Conservation (phyloP, 2,113 vertebrate genomes). For the Zosterops pallidus region DNA sequence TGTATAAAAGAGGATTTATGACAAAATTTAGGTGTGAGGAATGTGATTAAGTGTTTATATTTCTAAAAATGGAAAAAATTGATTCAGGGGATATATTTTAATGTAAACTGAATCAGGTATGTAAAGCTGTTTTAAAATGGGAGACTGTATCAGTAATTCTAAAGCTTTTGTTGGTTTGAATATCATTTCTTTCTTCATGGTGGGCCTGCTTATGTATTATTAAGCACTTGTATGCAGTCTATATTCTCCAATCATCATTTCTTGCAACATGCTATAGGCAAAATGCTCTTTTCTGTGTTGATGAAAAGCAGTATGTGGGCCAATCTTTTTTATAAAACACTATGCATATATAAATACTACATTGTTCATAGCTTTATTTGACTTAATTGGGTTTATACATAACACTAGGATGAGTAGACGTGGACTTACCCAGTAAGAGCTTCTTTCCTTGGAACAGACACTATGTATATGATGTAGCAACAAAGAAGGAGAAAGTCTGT, state of each 20-base stretch:
- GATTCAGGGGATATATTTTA: constrained; percentile 93
- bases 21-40: constrained; percentile 91
- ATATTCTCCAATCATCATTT: constrained; percentile 88
- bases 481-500: constrained; percentile 88
- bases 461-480: constrained; percentile 92
- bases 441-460: constrained; percentile 90
- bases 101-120: constrained; percentile 98
- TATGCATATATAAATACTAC: constrained; percentile 99
- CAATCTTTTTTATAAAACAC: constrained; percentile 96
- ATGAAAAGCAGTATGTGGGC: constrained; percentile 94
- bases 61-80: constrained; percentile 89
- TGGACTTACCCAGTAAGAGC: constrained; percentile 85
- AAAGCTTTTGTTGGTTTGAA: constrained; percentile 85
- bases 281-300: constrained; percentile 90
- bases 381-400: constrained; percentile 88
- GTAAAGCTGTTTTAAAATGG: constrained; percentile 91
- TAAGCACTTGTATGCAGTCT: constrained; percentile 90
- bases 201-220: constrained; percentile 92
- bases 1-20: constrained; percentile 99
- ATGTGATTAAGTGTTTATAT: constrained; percentile 97
- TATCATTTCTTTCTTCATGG: constrained; percentile 80
- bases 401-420: constrained; percentile 89
- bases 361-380: constrained; percentile 99
- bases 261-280: constrained; percentile 87
- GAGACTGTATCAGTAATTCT: constrained; percentile 85